Evolutionary conservation across 2,888 invertebrate species (phyloP).

Genomic region (Xylocampa areola): DNA sequence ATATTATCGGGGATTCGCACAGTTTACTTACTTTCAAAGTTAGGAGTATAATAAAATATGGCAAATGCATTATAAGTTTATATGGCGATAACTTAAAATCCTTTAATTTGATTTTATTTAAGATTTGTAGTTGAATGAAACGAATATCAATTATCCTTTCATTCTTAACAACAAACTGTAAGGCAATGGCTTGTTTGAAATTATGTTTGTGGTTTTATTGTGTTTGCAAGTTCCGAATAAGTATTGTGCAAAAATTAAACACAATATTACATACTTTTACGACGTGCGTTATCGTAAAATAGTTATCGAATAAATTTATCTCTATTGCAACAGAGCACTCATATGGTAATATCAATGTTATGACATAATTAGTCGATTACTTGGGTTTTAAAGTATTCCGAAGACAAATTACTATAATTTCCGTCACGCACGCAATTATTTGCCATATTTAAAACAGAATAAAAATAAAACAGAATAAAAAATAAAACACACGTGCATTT

Average conservation of each 20-base stretch:
- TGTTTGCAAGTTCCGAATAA: slow-evolving; percentile 24
- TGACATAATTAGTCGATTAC: slow-evolving; percentile 25
- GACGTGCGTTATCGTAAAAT: slow-evolving; percentile 43
- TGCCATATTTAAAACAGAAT: too few relatives aligned
- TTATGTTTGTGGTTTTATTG: slow-evolving; percentile 40
- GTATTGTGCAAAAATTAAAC: slow-evolving; percentile 43
- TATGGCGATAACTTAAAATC: not conserved
- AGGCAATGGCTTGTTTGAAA: slow-evolving; percentile 25
- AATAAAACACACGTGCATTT: slow-evolving; percentile 30
- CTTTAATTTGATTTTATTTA: not conserved
- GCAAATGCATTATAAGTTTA: slow-evolving; percentile 29
- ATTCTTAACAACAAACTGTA: slow-evolving; percentile 10
- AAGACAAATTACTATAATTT: slow-evolving; percentile 13
- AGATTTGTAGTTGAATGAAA: not conserved
- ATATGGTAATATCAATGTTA: slow-evolving; percentile 6
- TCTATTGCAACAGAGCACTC: slow-evolving; percentile 7
- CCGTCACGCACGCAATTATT: too few relatives aligned
- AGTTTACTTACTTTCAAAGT: slow-evolving; percentile 42
- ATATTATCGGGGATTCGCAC: not conserved
- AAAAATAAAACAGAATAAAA: not conserved
- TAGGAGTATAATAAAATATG: slow-evolving; percentile 26
- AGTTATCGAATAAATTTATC: slow-evolving; percentile 24
- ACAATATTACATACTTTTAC: slow-evolving; percentile 7
- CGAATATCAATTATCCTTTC: slow-evolving; percentile 1
- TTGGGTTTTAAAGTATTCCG: slow-evolving; percentile 10